Evolutionary conservation across 2,113 vertebrate species (phyloP).

Genomic region (Tachuris rubrigastra): DNA sequence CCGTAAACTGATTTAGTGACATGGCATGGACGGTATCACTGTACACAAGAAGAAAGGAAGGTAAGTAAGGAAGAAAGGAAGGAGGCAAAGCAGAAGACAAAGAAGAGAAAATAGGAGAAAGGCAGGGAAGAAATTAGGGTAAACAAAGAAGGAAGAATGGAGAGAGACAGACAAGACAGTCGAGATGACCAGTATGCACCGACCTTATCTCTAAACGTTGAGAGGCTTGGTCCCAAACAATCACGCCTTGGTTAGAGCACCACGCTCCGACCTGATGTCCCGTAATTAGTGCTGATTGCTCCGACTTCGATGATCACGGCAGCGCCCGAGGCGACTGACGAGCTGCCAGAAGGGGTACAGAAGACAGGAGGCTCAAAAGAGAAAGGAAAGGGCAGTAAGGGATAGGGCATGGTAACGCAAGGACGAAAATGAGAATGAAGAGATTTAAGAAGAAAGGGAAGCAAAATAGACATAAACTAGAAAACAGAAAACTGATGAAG

Average conservation of each 20-base stretch:
- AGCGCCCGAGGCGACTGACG: accelerated
- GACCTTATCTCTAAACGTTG: neutral
- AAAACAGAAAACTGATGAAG: accelerated
- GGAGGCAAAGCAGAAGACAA: neutral
- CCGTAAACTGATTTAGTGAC: neutral
- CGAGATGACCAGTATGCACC: accelerated
- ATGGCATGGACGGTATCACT: accelerated
- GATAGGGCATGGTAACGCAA: accelerated
- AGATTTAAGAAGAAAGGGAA: neutral
- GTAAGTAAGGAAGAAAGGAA: neutral
- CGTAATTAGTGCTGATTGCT: accelerated
- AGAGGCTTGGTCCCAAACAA: accelerated
- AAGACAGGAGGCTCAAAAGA: too few species aligned
- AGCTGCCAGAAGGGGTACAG: accelerated
- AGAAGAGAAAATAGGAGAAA: neutral
- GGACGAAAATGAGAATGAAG: accelerated
- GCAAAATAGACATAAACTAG: accelerated
- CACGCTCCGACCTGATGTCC: accelerated
- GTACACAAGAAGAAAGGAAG: neutral
- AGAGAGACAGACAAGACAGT: neutral
- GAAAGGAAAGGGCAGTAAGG: accelerated
- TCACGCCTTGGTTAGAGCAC: accelerated
- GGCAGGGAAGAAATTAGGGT: neutral
- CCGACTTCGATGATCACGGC: accelerated
- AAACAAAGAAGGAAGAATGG: neutral